These are phyloP conservation scores for cat (Felis catus) DNA, from an alignment of 2,113 vertebrate species.

Conservation along the genomic window DNA sequence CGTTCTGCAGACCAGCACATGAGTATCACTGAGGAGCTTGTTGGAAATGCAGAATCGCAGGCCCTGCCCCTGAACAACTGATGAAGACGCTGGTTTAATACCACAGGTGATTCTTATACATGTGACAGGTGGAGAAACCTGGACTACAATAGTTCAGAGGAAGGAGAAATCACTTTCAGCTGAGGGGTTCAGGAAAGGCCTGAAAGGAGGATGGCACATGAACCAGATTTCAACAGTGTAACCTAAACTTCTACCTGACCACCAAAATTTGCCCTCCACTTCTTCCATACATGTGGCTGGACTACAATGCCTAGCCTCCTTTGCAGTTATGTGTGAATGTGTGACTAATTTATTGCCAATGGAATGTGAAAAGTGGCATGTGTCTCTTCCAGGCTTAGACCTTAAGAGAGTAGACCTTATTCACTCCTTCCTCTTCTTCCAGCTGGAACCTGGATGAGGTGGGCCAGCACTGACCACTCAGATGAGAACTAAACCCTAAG, in stretches of 20 bases:
- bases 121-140: background rate
- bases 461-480: background rate
- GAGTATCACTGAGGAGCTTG: background rate
- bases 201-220: background rate
- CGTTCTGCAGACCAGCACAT: background rate
- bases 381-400: background rate
- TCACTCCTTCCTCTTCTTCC: background rate
- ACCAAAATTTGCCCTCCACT: background rate
- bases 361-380: background rate
- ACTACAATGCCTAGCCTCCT: background rate
- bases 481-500: background rate
- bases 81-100: conserved; percentile 30
- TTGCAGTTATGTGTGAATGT: background rate
- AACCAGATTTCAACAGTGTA: conserved; percentile 4
- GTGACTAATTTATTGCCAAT: background rate
- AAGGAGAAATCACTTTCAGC: conserved; percentile 13
- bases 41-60: conserved; percentile 30
- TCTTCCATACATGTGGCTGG: background rate
- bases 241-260: background rate
- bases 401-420: background rate
- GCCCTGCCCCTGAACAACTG: background rate
- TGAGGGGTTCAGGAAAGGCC: background rate
- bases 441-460: background rate
- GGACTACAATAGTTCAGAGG: background rate
- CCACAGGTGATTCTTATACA: background rate